A percentile compares a stretch with the other conserved stretches of the same genome.
Evolutionary conservation across 2,888 invertebrate species (phyloP).

Genomic region (Microctonus hyperodae): DNA sequence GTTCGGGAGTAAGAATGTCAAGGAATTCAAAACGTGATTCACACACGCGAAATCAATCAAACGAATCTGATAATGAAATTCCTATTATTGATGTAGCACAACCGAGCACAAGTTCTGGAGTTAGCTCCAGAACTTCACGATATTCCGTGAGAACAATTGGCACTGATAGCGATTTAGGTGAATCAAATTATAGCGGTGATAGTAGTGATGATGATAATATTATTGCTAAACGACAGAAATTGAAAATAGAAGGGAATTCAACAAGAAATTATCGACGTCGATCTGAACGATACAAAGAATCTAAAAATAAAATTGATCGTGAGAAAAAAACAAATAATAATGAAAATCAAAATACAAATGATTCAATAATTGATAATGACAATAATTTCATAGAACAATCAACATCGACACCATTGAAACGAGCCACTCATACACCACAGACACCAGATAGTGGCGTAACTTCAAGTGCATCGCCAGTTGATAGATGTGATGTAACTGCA

Average conservation of each 20-base stretch:
- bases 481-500: conserved; percentile 44
- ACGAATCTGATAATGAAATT: conserved; percentile 47
- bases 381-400: neutral
- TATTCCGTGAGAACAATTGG: conserved; percentile 35
- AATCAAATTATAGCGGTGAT: conserved; percentile 44
- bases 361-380: conserved; percentile 12
- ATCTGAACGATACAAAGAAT: conserved; percentile 43
- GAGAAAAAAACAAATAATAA: conserved; percentile 34
- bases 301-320: conserved; percentile 37
- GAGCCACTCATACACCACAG: conserved; percentile 38
- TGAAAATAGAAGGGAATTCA: conserved; percentile 17
- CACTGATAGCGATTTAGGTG: conserved; percentile 35
- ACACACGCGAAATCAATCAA: conserved; percentile 28
- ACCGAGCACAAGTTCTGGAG: conserved; percentile 59
- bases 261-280: conserved; percentile 39
- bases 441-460: conserved; percentile 60
- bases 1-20: conserved; percentile 43
- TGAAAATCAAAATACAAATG: conserved; percentile 38
- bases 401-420: conserved; percentile 17
- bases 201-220: conserved; percentile 40
- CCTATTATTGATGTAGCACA: conserved; percentile 52
- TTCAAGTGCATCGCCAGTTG: conserved; percentile 55
- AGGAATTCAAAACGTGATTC: conserved; percentile 36
- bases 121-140: conserved; percentile 51
- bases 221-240: conserved; percentile 44